Evolutionary conservation across 2,113 vertebrate genomes (phyloP).

Genomic region (Rhinichthys klamathensis): DNA sequence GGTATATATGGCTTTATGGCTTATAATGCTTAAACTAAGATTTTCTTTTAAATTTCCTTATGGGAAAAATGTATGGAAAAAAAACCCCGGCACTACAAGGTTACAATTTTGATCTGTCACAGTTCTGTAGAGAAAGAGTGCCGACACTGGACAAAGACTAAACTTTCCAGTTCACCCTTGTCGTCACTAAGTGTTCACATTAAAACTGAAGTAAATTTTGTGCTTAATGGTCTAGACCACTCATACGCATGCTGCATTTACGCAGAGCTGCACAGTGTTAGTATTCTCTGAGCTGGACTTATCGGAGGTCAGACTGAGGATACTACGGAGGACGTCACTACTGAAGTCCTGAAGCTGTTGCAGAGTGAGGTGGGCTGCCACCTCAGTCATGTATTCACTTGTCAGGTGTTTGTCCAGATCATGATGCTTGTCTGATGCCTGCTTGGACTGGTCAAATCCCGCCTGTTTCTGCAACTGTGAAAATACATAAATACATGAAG

Average conservation of each 20-base stretch:
- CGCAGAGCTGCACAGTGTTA: not conserved
- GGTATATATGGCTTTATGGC: no score
- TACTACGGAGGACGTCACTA: slow-evolving; percentile 59
- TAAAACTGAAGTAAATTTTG: not conserved
- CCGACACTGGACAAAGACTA: not conserved
- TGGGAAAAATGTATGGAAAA: not conserved
- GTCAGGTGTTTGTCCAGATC: slow-evolving; percentile 40
- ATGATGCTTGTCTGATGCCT: not conserved
- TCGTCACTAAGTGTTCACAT: not conserved
- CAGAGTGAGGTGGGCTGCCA: slow-evolving; percentile 72
- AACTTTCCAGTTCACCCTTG: not conserved
- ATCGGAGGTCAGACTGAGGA: slow-evolving; percentile 59
- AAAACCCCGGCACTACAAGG: not conserved
- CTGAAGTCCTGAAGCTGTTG: slow-evolving; percentile 67
- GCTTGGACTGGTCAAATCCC: not conserved
- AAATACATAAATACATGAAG: not conserved
- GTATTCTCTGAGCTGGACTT: slow-evolving; percentile 25
- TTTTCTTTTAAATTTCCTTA: no score
- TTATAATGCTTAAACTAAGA: no score
- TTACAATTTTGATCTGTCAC: no score
- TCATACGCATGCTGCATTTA: not conserved
- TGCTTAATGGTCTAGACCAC: not conserved
- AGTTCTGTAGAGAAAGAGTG: not conserved
- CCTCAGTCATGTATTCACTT: slow-evolving; percentile 63
- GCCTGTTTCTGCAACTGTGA: slow-evolving; percentile 65